These are phyloP conservation scores for Pogonophryne albipinna DNA, from an alignment of 2,797 vertebrate species.

Conservation along the genomic window DNA sequence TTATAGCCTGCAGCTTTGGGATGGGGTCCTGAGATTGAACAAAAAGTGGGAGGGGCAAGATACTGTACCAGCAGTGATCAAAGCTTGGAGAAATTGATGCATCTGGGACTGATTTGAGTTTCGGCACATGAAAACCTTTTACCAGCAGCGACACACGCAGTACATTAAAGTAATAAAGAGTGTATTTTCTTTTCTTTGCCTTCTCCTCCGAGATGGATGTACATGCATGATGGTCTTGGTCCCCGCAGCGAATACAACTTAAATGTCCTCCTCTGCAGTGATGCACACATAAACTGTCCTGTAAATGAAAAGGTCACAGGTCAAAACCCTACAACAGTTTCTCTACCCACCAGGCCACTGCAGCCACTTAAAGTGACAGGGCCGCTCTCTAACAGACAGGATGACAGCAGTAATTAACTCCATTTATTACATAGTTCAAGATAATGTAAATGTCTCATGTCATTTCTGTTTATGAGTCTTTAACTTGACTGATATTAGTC, in stretches of 20 bases:
- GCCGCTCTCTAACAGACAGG: constrained; percentile 56
- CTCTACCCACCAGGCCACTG: constrained; percentile 42
- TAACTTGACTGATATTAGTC: constrained; percentile 66
- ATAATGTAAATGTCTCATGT: constrained; percentile 75
- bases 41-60: constrained; percentile 46
- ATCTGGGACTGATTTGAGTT: constrained; percentile 22
- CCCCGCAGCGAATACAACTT: constrained; percentile 33
- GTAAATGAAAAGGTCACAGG: too few relatives aligned
- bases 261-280: constrained; percentile 59
- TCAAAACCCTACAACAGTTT: constrained; percentile 9
- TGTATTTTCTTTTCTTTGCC: background rate
- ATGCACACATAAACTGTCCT: constrained; percentile 53
- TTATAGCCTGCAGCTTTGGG: constrained; percentile 67
- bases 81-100: constrained; percentile 25
- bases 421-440: constrained; percentile 64
- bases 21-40: constrained; percentile 67
- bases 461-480: constrained; percentile 63
- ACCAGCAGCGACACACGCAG: background rate
- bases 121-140: constrained; percentile 26
- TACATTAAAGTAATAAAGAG: constrained; percentile 3
- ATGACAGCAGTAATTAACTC: constrained; percentile 77
- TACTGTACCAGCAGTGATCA: constrained; percentile 24
- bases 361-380: constrained; percentile 48
- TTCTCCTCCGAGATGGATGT: constrained; percentile 44
- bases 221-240: constrained; percentile 39